These are phyloP conservation scores for Podarcis cretensis DNA, from an alignment of 2,113 vertebrate genomes.

Conservation along the genomic window DNA sequence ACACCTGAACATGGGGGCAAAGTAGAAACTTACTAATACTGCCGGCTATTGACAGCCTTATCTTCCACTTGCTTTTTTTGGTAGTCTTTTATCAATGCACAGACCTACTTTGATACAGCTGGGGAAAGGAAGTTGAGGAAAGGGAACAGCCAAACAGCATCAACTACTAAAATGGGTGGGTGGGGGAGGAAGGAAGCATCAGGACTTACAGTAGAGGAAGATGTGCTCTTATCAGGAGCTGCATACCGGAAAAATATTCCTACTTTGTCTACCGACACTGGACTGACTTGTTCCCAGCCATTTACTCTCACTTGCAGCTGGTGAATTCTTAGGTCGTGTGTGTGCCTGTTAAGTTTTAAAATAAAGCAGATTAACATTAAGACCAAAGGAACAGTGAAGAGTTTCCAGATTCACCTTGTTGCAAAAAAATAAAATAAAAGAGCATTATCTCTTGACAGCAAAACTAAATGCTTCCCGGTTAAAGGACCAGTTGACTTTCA, in stretches of 20 bases:
- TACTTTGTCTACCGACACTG: constrained; percentile 97
- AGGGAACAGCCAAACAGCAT: background rate
- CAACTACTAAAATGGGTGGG: background rate
- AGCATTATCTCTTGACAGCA: too few species aligned
- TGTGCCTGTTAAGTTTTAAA: constrained; percentile 81
- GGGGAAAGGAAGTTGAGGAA: too few species aligned
- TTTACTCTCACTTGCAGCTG: constrained; percentile 93
- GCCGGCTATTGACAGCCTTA: too few species aligned
- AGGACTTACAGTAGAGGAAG: constrained; percentile 88
- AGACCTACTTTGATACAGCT: too few species aligned
- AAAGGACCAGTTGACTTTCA: too few species aligned
- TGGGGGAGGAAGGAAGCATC: background rate
- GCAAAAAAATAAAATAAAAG: too few species aligned
- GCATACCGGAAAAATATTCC: constrained; percentile 97
- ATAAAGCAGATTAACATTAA: background rate
- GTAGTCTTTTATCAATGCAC: too few species aligned
- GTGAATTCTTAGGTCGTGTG: constrained; percentile 94
- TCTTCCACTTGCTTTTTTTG: too few species aligned
- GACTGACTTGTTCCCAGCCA: constrained; percentile 98
- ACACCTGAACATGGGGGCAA: too few species aligned
- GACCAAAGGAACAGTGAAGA: background rate
- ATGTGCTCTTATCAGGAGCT: constrained; percentile 92
- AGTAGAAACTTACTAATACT: too few species aligned
- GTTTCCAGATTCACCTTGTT: background rate
- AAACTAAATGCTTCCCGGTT: too few species aligned